A percentile compares a stretch with the other conserved stretches of the same genome.
Evolutionary conservation across 2,888 invertebrate genomes (phyloP).

Genomic region (Agapostemon virescens): DNA sequence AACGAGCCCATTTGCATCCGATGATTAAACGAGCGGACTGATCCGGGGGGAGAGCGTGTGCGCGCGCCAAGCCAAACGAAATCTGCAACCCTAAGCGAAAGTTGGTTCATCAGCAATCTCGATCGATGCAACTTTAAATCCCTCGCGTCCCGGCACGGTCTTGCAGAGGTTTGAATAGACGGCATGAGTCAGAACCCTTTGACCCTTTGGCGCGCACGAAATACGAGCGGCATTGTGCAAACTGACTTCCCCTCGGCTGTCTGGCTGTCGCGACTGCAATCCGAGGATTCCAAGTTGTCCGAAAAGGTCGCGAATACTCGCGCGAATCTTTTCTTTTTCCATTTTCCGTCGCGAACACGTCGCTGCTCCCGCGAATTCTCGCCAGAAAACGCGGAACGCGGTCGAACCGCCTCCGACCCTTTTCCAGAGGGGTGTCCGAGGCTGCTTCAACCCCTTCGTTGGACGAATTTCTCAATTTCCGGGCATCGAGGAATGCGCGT

Average conservation of each 20-base stretch:
- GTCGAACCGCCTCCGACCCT: no score
- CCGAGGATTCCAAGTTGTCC: not conserved
- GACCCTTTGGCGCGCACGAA: constrained; percentile 14
- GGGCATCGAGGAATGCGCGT: no score
- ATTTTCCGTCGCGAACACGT: not conserved
- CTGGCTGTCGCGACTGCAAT: constrained; percentile 1
- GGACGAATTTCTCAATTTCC: no score
- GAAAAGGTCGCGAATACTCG: not conserved
- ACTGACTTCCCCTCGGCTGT: constrained; percentile 21
- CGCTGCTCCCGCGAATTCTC: not conserved
- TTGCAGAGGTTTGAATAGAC: constrained; percentile 51
- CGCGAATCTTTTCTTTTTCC: not conserved
- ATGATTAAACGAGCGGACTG: constrained; percentile 69
- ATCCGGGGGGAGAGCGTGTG: not conserved
- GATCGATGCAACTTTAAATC: constrained; percentile 71
- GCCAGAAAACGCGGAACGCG: no score
- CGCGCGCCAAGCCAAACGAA: constrained; percentile 34
- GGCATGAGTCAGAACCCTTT: constrained; percentile 47
- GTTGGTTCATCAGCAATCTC: constrained; percentile 42
- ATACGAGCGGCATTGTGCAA: constrained; percentile 47
- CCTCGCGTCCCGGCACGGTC: constrained; percentile 58
- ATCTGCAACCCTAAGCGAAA: constrained; percentile 34
- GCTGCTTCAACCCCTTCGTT: no score
- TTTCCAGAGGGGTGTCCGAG: no score
- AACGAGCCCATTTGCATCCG: constrained; percentile 75